Base-by-base conservation (phyloP, 2,113 vertebrate species). In the Speoplatyrhinus poulsoni region DNA sequence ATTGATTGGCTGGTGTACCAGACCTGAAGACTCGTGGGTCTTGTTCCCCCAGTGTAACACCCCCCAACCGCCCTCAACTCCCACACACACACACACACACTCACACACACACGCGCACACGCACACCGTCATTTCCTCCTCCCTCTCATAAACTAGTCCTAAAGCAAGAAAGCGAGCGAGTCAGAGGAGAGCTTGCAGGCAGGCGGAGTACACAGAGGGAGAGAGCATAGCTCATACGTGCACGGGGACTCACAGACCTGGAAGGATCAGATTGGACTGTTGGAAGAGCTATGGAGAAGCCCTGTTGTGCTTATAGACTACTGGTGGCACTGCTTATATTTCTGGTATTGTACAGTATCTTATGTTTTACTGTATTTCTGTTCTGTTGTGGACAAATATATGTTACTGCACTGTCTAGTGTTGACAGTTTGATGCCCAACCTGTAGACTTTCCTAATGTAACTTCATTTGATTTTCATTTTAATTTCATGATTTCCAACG, bases 1-100 rank as follows among this genome's bases (percentile, higher is more conserved):
- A 90, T 92, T 93, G 94, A 94, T 93, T 95, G 94, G 94, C 92
- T 81, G 46, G 87, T 84, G 76, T 87, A 89, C 75, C 88, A 91
- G 90, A 90, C 88, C 19, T 77, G 84, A 89, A 75, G 92, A 91
- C 91, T 91, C 84, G 78, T 53, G 80, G 75, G 80, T 70, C 84
- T 80, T 9, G 83, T 90, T 73, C 79, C 77, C 87, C 88, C 81
- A 1, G 5, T 26, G 19, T 26, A 26, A 5, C 36, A 41, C 36
- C 36, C 36, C 36, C 36, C 3, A 6, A 41, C 0, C 86, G 88
- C 67, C 60, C 69, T 65, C 19, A 41, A 41, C 86, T 88, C 67
- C 60, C 69, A 63, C 4, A 10, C 19, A 12, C 74, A 54, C 59
- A 71, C 47, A 69, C 36, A 26, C 71, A 72, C 62, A 54, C 55